A percentile compares a stretch with the other conserved stretches of the same genome.
Conservation (phyloP, 2,797 vertebrate species). For the Atherinosoma microstoma region DNA sequence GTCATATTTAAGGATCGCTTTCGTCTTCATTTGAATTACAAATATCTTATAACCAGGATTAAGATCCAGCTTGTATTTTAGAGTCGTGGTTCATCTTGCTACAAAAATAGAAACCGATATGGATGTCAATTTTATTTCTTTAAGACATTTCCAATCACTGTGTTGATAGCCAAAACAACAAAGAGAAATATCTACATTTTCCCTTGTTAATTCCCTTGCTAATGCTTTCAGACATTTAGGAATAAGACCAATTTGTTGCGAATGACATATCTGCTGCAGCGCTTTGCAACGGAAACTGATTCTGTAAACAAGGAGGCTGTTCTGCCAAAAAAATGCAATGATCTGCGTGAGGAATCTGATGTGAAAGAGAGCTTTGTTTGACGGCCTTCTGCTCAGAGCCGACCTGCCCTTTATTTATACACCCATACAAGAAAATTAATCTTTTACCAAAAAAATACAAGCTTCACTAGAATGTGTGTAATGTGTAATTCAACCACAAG, state of each 20-base stretch:
- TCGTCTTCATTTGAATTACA: too few species aligned
- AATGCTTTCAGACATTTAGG: background rate
- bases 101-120: too few species aligned
- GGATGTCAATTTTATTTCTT: too few species aligned
- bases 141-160: background rate
- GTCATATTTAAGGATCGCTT: too few species aligned
- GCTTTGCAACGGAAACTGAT: background rate
- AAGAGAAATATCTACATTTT: background rate
- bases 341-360: background rate
- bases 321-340: background rate
- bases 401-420: background rate
- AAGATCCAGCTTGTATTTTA: background rate
- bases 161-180: background rate
- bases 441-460: background rate
- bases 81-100: too few species aligned
- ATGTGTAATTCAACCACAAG: background rate
- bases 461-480: too few species aligned
- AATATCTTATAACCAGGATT: too few species aligned
- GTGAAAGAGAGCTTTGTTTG: conserved; percentile 16
- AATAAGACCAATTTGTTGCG: background rate
- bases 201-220: too few species aligned
- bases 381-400: background rate
- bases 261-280: background rate
- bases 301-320: background rate
- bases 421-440: background rate